phyloP scores from a whole-genome alignment of 2,888 invertebrate genomes.

The Sialis lutaria region DNA sequence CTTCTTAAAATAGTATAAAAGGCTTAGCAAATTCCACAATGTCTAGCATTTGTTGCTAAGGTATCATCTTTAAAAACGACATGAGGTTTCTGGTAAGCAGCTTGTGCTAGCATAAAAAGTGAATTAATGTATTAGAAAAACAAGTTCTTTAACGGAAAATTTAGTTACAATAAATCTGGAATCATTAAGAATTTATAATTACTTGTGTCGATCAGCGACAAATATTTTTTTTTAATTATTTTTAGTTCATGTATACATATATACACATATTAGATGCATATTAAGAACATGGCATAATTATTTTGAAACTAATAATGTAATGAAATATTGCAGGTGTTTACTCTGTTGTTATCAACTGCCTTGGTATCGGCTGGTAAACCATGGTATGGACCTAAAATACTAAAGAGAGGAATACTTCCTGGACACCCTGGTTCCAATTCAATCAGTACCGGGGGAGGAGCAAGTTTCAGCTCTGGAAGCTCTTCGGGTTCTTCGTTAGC shows the following conservation, averaged over 20 bases:
- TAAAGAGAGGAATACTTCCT: neutral
- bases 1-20: constrained; percentile 2
- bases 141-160: too few relatives aligned
- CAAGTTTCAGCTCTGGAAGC: constrained; percentile 6
- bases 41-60: neutral
- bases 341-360: constrained; percentile 25
- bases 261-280: too few relatives aligned
- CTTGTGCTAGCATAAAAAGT: neutral
- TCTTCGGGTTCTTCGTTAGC: constrained; percentile 7
- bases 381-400: constrained; percentile 5
- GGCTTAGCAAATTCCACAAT: neutral
- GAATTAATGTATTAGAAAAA: neutral
- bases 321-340: constrained; percentile 21
- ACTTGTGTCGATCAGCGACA: too few relatives aligned
- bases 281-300: neutral
- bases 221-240: too few relatives aligned
- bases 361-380: constrained; percentile 18
- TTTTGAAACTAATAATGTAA: neutral
- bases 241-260: too few relatives aligned
- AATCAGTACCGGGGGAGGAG: neutral
- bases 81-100: constrained; percentile 2
- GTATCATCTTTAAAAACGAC: constrained; percentile 1
- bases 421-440: too few relatives aligned
- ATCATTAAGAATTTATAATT: too few relatives aligned
- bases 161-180: too few relatives aligned